phyloP scores from a whole-genome alignment of 2,888 invertebrate genomes.

The Pachycephus smyrnensis region DNA sequence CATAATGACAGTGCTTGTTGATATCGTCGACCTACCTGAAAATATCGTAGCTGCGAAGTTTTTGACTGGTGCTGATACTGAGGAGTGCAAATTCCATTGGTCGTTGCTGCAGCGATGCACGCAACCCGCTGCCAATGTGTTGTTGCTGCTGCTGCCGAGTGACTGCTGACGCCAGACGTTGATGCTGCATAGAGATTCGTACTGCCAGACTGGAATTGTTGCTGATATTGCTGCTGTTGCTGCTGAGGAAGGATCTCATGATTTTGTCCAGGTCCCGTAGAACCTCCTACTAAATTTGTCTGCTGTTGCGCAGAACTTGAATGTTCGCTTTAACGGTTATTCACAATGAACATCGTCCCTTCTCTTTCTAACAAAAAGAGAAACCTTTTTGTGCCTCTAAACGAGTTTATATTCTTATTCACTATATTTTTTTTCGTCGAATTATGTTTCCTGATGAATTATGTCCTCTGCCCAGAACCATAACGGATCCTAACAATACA shows the following conservation, averaged over 20 bases:
- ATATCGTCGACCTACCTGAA: constrained; percentile 12
- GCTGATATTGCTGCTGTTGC: constrained; percentile 17
- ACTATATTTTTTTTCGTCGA: neutral
- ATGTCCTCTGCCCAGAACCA: neutral
- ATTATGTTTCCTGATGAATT: neutral
- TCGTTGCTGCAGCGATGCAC: constrained; percentile 1
- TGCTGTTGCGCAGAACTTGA: constrained; percentile 4
- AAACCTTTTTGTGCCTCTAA: neutral
- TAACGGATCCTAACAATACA: neutral
- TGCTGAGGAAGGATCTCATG: constrained; percentile 16
- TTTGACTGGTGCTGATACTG: constrained; percentile 15
- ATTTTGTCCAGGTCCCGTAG: constrained; percentile 10
- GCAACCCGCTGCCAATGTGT: constrained; percentile 20
- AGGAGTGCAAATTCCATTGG: neutral
- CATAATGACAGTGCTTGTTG: neutral
- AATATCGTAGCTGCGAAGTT: constrained; percentile 18
- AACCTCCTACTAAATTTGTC: constrained; percentile 18
- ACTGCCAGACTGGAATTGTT: neutral
- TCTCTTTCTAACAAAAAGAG: neutral
- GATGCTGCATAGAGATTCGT: neutral
- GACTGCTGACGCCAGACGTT: neutral
- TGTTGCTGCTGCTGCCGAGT: neutral
- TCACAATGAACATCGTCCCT: neutral
- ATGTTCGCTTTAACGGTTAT: neutral
- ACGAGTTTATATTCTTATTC: too few relatives aligned